Base-by-base conservation (phyloP, 2,888 invertebrate genomes). In the Margaritifera margaritifera region DNA sequence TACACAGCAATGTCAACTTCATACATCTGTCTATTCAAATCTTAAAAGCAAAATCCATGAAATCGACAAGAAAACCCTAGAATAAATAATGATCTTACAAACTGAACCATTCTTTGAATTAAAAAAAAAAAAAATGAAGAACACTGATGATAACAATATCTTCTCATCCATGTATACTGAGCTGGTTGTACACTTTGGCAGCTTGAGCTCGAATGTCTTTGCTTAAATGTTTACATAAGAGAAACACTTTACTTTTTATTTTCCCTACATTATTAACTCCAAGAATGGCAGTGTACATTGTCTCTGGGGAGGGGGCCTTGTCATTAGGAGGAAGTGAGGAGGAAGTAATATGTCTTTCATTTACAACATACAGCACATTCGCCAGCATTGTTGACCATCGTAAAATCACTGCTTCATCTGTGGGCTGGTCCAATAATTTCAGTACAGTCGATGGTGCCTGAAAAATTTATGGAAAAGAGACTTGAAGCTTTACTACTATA, bases 301-400 rank as follows among this genome's bases (percentile, higher is more conserved):
- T 92, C 76, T 92, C 92, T 6, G 92, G 92, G 8, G 92, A 91
- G 22, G 92, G 89, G 11, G 92, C 92, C 80, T 92, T 92, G 72
- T 91, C 91, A 74, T 90, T 90, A 1, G 90, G 85, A 22, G 92
- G 92, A 19, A 92, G 87, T 74, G 91, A 90, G 50, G 89, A 85
- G 18, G 89, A 87, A 8, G 90, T 90, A 64, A 91, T 89, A 62
- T 90, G 82, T 58, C 89, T 82, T 62, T 90, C 87, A 24, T 88
- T 86, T 27, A 90, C 90, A 15, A 90, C 89, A 58, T 87, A 84
- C 20, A 91, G 88, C 20, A 92, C 83, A 79, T 92, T 92, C 57
- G 91, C 91, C 61, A 92, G 84, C 24, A 92, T 85, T 50, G 92
- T 92, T 63, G 91, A 88, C 78, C 91, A 90, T 64, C 92, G 87